A percentile compares a stretch with the other conserved stretches of the same genome.
Evolutionary conservation across 2,797 vertebrate genomes (phyloP).

Genomic region (Sebastiscus albofasciatus): DNA sequence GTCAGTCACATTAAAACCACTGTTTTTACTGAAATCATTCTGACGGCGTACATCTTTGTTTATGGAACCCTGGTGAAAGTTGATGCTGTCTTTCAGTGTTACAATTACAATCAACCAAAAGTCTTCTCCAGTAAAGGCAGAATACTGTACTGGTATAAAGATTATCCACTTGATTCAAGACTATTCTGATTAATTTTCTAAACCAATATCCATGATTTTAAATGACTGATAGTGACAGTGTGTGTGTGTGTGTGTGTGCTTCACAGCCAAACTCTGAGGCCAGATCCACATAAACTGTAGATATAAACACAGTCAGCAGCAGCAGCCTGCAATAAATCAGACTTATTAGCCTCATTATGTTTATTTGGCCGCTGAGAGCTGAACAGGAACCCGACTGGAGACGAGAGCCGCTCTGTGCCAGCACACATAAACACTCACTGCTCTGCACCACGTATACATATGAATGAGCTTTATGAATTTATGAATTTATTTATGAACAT

Average conservation of each 20-base stretch:
- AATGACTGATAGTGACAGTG: neutral
- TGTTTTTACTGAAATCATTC: neutral
- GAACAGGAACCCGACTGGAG: neutral
- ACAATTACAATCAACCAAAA: too few species aligned
- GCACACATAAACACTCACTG: neutral
- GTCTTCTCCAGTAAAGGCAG: neutral
- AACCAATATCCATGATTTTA: neutral
- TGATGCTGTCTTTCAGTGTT: neutral
- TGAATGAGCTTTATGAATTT: neutral
- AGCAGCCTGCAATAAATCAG: slow-evolving; percentile 18
- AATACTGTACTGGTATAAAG: neutral
- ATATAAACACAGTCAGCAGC: slow-evolving; percentile 5
- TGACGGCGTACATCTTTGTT: neutral
- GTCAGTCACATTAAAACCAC: neutral
- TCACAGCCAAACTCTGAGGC: neutral
- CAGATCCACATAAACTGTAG: neutral
- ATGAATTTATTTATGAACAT: neutral
- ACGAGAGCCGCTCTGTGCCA: neutral
- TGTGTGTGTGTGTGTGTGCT: neutral
- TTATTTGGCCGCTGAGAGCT: slow-evolving; percentile 2
- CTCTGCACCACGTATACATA: neutral
- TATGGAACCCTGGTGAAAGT: neutral
- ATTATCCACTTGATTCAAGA: neutral
- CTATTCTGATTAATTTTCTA: neutral
- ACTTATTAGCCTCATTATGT: slow-evolving; percentile 29